Percentiles rank a stretch among this genome's conserved stretches.
Evolutionary conservation across 2,888 invertebrate species (phyloP).

Genomic region (Tridacna crocea): DNA sequence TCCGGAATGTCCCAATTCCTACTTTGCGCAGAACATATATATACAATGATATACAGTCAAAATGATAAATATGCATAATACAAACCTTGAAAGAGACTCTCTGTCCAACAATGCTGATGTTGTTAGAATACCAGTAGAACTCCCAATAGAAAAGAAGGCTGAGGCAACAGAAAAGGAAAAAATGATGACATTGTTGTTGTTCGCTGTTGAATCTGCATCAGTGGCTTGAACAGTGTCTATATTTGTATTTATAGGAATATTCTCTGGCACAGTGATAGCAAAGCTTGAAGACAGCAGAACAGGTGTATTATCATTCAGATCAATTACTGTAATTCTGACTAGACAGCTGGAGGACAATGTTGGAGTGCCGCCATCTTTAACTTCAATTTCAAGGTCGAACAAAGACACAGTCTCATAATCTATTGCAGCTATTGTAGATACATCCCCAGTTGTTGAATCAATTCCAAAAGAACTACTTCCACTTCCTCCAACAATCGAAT

Average conservation of each 20-base stretch:
- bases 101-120: conserved; percentile 69
- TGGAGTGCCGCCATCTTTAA: conserved; percentile 69
- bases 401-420: conserved; percentile 72
- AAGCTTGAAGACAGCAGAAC: conserved; percentile 60
- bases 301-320: conserved; percentile 76
- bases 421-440: conserved; percentile 59
- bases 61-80: too few relatives aligned
- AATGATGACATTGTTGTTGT: conserved; percentile 73
- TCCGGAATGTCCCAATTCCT: too few relatives aligned
- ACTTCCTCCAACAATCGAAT: conserved; percentile 66
- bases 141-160: conserved; percentile 63
- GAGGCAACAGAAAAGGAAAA: conserved; percentile 55
- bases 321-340: conserved; percentile 65
- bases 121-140: conserved; percentile 67
- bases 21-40: too few relatives aligned
- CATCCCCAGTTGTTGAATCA: conserved; percentile 64
- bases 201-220: conserved; percentile 71
- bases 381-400: conserved; percentile 69
- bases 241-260: conserved; percentile 63
- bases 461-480: conserved; percentile 67
- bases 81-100: conserved; percentile 68
- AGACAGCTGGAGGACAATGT: conserved; percentile 63
- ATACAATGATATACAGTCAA: too few relatives aligned
- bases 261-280: conserved; percentile 64
- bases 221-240: conserved; percentile 66